Conservation (phyloP, 2,113 vertebrate species). For the Grallaria varia region DNA sequence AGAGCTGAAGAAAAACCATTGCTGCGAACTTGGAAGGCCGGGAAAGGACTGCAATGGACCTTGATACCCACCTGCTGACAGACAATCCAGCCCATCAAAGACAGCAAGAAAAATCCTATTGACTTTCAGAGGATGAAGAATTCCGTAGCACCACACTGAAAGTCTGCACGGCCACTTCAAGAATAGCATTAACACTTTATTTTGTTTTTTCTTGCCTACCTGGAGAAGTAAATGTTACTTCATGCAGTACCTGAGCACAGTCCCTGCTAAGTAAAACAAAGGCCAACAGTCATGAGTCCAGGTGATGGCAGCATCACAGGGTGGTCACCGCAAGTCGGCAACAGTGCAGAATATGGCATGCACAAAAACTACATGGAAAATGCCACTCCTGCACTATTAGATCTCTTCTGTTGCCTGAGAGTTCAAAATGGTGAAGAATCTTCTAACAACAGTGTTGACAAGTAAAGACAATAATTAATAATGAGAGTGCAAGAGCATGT, state of each 20-base stretch:
- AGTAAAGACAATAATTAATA: background rate
- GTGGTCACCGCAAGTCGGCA: accelerated
- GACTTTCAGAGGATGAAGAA: background rate
- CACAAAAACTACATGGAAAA: background rate
- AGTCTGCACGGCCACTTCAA: background rate
- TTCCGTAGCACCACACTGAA: background rate
- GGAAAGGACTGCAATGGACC: background rate
- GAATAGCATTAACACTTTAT: background rate
- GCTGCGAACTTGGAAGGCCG: accelerated
- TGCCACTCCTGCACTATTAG: background rate
- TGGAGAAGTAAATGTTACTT: background rate
- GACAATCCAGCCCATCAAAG: background rate
- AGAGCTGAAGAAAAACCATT: background rate
- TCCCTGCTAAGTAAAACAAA: background rate
- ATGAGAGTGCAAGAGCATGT: background rate
- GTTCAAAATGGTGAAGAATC: background rate
- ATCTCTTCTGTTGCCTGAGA: background rate
- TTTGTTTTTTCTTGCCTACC: background rate
- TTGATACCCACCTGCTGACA: background rate
- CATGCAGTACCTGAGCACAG: background rate
- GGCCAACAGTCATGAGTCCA: background rate
- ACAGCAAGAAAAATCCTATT: background rate
- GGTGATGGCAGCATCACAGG: background rate
- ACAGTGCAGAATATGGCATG: background rate
- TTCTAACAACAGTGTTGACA: background rate